These are phyloP conservation scores for Eremophila alpestris DNA, from an alignment of 2,797 vertebrate genomes.

Conservation along the genomic window DNA sequence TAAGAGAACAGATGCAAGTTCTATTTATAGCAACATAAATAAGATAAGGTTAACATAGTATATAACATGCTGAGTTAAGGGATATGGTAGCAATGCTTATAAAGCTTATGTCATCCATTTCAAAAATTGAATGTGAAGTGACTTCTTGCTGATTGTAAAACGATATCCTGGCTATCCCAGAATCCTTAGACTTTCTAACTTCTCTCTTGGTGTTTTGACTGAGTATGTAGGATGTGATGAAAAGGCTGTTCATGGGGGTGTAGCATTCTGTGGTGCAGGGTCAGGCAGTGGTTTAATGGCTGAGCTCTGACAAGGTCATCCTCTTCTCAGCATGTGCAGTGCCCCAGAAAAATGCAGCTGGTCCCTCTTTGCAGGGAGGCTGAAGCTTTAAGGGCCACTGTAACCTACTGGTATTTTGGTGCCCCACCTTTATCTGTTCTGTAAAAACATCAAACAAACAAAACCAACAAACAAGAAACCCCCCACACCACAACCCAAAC, in stretches of 20 bases:
- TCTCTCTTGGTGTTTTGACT: neutral
- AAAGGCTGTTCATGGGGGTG: neutral
- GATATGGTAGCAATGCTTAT: neutral
- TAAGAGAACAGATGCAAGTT: neutral
- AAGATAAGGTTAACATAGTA: neutral
- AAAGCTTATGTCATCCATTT: neutral
- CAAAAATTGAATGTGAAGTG: neutral
- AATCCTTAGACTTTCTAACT: neutral
- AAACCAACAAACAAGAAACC: neutral
- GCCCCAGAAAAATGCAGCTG: neutral
- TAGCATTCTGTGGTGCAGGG: neutral
- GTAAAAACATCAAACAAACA: neutral
- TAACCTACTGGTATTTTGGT: neutral
- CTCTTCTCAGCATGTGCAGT: neutral
- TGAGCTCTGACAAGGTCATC: neutral
- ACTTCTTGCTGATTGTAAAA: neutral
- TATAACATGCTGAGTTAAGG: neutral
- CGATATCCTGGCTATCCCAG: neutral
- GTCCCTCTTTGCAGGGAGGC: neutral
- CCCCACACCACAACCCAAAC: neutral
- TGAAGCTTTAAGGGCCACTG: neutral
- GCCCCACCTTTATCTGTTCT: neutral
- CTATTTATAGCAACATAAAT: neutral
- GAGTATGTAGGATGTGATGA: neutral
- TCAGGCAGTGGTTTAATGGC: neutral